These are phyloP conservation scores for Andrena praecox DNA, from an alignment of 2,888 invertebrate species.

Conservation along the genomic window DNA sequence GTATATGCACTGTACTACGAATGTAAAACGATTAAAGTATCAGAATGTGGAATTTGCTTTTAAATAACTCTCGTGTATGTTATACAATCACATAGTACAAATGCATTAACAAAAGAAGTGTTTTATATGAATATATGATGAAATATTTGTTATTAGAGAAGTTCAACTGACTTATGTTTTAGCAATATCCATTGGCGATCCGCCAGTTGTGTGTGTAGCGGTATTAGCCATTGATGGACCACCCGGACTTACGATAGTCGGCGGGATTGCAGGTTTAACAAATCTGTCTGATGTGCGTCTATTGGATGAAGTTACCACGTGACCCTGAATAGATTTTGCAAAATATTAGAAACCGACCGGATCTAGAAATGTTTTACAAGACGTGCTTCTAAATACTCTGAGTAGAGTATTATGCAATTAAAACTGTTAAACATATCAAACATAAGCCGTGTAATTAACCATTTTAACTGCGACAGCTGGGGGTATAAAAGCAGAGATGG, in stretches of 20 bases:
- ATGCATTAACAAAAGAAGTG: conserved; percentile 69
- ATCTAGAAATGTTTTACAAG: not conserved
- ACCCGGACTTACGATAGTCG: conserved; percentile 86
- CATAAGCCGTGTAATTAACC: not conserved
- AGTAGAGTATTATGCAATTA: not conserved
- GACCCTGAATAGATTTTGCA: conserved; percentile 71
- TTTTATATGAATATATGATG: conserved; percentile 63
- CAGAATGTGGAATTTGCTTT: conserved; percentile 23
- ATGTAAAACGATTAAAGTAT: conserved; percentile 45
- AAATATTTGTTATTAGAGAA: conserved; percentile 47
- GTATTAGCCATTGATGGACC: conserved; percentile 80
- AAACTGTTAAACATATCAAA: not conserved
- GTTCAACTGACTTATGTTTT: conserved; percentile 80
- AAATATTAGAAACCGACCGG: conserved; percentile 12
- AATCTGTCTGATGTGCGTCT: conserved; percentile 92
- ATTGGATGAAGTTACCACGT: conserved; percentile 83
- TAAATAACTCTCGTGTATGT: conserved; percentile 40
- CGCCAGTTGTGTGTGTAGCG: conserved; percentile 76
- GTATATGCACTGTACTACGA: conserved; percentile 38
- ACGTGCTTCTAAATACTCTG: not conserved
- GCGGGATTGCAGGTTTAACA: conserved; percentile 94
- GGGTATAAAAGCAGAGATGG: no score
- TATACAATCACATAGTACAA: conserved; percentile 65
- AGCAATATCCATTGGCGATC: conserved; percentile 85
- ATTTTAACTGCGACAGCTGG: not conserved